phyloP scores from a whole-genome alignment of 2,797 vertebrate species.

The Chelonia mydas region DNA sequence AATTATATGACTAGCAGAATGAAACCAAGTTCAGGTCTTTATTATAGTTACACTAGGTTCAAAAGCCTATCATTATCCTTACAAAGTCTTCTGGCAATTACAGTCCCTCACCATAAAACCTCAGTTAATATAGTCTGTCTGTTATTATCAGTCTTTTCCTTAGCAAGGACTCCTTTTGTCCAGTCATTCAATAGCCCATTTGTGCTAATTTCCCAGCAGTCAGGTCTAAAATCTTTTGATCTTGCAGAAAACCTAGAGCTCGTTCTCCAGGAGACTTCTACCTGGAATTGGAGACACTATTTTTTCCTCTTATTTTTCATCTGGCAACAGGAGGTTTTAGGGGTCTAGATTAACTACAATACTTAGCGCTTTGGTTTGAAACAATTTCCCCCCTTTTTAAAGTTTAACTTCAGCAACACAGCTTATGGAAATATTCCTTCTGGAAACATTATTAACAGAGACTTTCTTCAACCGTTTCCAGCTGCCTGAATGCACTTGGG shows the following conservation, averaged over 20 bases:
- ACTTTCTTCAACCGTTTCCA: constrained; percentile 14
- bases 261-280: not conserved
- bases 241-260: not conserved
- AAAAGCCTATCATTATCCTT: not conserved
- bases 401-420: constrained; percentile 21
- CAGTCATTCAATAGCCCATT: not conserved
- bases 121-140: not conserved
- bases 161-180: not conserved
- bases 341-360: constrained; percentile 2
- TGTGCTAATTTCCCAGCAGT: not conserved
- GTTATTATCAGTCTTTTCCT: not conserved
- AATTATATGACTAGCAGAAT: not conserved
- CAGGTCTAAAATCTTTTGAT: not conserved
- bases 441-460: constrained; percentile 24
- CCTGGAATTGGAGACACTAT: not conserved
- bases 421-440: constrained; percentile 1
- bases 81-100: not conserved
- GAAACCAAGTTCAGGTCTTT: not conserved
- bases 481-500: not conserved
- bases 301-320: not conserved
- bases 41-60: not conserved
- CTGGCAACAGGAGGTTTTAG: not conserved
- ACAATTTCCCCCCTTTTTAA: constrained; percentile 15
- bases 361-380: constrained; percentile 38
- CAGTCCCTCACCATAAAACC: not conserved